phyloP scores from a whole-genome alignment of 2,888 invertebrate species.

The Sicus ferrugineus region DNA sequence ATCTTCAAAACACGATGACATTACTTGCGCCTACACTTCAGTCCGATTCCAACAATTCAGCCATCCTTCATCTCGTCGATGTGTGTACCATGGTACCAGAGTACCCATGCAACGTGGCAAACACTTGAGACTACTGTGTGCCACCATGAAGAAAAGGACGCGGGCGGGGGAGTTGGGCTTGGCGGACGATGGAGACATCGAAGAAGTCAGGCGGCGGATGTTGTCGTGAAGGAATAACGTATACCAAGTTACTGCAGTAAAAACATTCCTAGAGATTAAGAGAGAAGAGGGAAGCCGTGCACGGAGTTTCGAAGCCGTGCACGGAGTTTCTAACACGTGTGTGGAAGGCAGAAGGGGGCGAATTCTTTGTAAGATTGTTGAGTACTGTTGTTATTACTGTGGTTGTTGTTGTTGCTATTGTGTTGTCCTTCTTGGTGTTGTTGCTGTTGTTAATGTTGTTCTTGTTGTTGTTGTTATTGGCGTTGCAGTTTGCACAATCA shows the following conservation, averaged over 20 bases:
- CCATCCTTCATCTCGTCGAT: neutral
- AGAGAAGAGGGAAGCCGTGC: neutral
- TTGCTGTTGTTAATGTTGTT: slow-evolving; percentile 1
- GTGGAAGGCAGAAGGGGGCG: neutral
- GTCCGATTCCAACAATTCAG: neutral
- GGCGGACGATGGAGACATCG: neutral
- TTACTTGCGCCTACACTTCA: slow-evolving; percentile 19
- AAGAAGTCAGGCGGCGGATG: slow-evolving; percentile 6
- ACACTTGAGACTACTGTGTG: slow-evolving; percentile 23
- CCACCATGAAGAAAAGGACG: neutral
- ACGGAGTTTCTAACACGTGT: slow-evolving; percentile 3
- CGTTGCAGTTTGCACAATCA: neutral
- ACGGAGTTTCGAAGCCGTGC: neutral
- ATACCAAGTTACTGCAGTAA: neutral
- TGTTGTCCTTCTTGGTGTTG: neutral
- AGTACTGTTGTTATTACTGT: slow-evolving; percentile 11
- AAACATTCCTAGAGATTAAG: slow-evolving; percentile 9
- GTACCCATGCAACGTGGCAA: slow-evolving; percentile 1
- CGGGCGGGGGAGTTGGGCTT: too few species aligned
- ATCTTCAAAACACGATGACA: slow-evolving; percentile 29
- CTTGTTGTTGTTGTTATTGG: neutral
- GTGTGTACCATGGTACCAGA: neutral
- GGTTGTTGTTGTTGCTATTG: neutral
- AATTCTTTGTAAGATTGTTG: slow-evolving; percentile 21
- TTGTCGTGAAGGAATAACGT: neutral